Percentiles rank a stretch among this genome's conserved stretches.
These are phyloP conservation scores for Clinocottus analis DNA, from an alignment of 2,113 vertebrate species.

Conservation along the genomic window DNA sequence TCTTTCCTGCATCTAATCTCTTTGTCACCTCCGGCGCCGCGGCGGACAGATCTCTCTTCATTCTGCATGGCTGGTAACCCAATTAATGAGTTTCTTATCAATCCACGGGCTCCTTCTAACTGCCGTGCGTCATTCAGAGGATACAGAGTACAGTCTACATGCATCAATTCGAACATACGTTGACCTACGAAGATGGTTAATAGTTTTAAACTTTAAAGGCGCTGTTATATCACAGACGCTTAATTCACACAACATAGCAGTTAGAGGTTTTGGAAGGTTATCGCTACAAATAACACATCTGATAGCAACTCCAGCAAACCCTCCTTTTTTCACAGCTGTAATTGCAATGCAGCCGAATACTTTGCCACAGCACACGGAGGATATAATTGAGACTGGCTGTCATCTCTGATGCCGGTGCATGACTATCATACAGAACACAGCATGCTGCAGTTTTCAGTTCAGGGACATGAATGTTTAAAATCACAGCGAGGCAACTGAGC, in stretches of 20 bases:
- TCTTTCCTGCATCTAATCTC: constrained; percentile 46
- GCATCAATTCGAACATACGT: background rate
- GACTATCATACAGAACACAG: constrained; percentile 45
- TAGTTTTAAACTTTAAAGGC: constrained; percentile 3
- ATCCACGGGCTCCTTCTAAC: background rate
- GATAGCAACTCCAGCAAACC: background rate
- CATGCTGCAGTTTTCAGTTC: constrained; percentile 37
- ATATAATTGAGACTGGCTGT: constrained; percentile 49
- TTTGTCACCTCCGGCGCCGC: constrained; percentile 35
- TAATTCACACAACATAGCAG: constrained; percentile 30
- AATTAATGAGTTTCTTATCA: constrained; percentile 44
- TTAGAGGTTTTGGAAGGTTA: constrained; percentile 15
- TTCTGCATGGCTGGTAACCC: constrained; percentile 32
- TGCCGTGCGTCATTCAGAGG: constrained; percentile 25
- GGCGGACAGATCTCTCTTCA: constrained; percentile 15
- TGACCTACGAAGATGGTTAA: background rate
- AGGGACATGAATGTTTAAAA: constrained; percentile 52
- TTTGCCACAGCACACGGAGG: constrained; percentile 2
- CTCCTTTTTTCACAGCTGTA: constrained; percentile 23
- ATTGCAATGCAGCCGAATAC: constrained; percentile 30
- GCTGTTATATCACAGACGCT: background rate
- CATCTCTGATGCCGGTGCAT: constrained; percentile 34
- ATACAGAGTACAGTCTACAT: background rate
- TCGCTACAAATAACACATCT: constrained; percentile 32
- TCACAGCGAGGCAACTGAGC: constrained; percentile 20